Base-by-base conservation (phyloP, 2,888 invertebrate genomes). In the Cancer borealis region DNA sequence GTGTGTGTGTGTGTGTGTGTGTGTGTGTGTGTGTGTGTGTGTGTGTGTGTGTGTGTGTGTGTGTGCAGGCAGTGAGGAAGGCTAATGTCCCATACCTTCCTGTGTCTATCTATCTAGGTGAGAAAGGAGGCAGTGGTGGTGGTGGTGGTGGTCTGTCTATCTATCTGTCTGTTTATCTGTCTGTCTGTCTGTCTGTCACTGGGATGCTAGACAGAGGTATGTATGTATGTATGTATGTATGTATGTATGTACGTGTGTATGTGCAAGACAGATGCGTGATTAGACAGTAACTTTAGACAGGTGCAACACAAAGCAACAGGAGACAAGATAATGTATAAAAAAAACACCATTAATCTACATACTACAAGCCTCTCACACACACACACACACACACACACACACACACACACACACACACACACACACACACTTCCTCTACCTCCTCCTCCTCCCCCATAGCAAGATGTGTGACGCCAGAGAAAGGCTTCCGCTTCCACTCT, bases 401-500 rank as follows among this genome's bases (percentile, higher is more conserved):
- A 39, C 84, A 39, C 84, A 39, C 39, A 39, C 84, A 39, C 39
- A 39, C 39, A 39, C 84, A 39, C 39, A 39, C 84, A 39, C 84
- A 39, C 84, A 39, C 84, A 39, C 84, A 39, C 84, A 1, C 84
- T 14, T 39, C 91, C 73, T 91, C 91, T 91, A 88, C 92, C 79
- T 87, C 92, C 54, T 26, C 88, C 91, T 91, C 92, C 94, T 92
- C 94, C 84, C 10, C 87, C 89, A 91, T 30, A 66, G 26, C 60
- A 79, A 30, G 92, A 39, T 12, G 88, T 84, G n/a, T 87, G 92
- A 21, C 91, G 21, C 94, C 94, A 94, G 49, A 91, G 84, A 12
- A 94, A 84, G 2, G 87, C 45, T 30, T 94, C 94, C 8, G 94
- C 79, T 2, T 94, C 92, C 12, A 94, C 92, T 66, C 84, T 79